Conservation (phyloP, 53 echinoderm and acorn worm genomes). For the Echinarachnius parma region DNA sequence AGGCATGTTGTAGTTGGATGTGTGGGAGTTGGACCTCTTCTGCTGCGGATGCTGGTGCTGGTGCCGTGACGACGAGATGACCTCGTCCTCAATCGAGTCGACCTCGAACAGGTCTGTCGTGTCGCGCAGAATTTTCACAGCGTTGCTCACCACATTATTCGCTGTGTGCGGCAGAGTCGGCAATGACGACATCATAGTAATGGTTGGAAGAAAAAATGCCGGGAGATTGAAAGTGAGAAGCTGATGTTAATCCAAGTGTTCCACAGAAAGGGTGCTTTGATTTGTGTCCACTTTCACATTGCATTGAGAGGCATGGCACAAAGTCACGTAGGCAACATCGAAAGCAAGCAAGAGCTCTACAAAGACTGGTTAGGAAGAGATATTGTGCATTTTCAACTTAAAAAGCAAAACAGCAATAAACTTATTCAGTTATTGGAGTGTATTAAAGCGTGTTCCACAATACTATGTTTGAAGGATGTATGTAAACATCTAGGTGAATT, state of each 20-base stretch:
- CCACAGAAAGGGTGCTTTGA: neutral
- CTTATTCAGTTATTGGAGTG: no score
- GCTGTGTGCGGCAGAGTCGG: neutral
- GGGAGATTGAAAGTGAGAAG: constrained; percentile 16
- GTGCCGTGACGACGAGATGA: neutral
- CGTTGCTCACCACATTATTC: constrained; percentile 21
- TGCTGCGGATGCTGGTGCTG: no score
- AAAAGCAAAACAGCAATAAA: constrained; percentile 4
- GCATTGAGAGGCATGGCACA: neutral
- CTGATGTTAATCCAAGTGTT: no score
- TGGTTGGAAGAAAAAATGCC: constrained; percentile 12
- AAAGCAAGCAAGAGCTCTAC: no score
- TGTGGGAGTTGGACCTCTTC: constrained; percentile 7
- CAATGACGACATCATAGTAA: constrained; percentile 16
- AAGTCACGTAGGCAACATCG: no score
- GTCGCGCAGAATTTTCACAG: constrained; percentile 34
- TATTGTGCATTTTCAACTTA: no score
- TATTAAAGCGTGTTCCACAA: no score
- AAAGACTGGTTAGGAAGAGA: neutral
- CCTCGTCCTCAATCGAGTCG: constrained; percentile 34
- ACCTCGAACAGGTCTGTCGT: constrained; percentile 35
- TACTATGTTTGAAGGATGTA: neutral
- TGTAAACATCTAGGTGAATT: constrained; percentile 7
- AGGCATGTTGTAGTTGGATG: constrained; percentile 14
- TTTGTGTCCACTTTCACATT: no score